These are phyloP conservation scores for Parazoanthus swiftii DNA, from an alignment of 92 coral and sea anemone genomes.

Conservation along the genomic window DNA sequence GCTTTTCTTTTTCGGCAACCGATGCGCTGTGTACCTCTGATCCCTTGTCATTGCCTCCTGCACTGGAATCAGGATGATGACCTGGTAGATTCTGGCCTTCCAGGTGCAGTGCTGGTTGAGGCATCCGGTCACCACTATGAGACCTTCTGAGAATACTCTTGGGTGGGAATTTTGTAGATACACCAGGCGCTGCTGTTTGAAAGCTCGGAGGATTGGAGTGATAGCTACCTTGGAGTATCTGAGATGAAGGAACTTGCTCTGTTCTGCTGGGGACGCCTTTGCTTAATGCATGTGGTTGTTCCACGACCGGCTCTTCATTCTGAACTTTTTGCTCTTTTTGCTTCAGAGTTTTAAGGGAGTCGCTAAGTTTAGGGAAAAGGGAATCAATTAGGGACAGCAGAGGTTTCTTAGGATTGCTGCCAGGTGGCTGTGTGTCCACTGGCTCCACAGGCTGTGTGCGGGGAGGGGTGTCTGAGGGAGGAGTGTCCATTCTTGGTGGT, in stretches of 20 bases:
- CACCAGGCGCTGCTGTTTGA: not conserved
- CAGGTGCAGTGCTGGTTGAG: not conserved
- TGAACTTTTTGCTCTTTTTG: slow-evolving; percentile 53
- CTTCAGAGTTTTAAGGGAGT: slow-evolving; percentile 76
- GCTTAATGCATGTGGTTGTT: not conserved
- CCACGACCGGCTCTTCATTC: not conserved
- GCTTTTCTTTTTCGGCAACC: slow-evolving; percentile 6
- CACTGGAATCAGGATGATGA: not conserved
- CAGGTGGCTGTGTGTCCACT: slow-evolving; percentile 43
- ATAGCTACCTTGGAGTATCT: not conserved
- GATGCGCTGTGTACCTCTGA: not conserved
- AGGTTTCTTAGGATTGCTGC: slow-evolving; percentile 61
- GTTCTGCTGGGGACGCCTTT: not conserved
- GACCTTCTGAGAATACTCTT: slow-evolving; percentile 16
- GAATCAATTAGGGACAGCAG: slow-evolving; percentile 79
- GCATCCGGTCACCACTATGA: not conserved
- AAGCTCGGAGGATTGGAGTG: not conserved
- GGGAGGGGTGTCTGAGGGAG: slow-evolving; percentile 47
- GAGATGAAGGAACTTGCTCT: slow-evolving; percentile 21
- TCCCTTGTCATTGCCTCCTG: not conserved
- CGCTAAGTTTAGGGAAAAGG: slow-evolving; percentile 80
- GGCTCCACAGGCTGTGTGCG: slow-evolving; percentile 41
- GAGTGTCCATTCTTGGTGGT: slow-evolving; percentile 40
- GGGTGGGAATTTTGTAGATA: not conserved
- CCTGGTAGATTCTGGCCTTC: not conserved